Percentiles rank a stretch among this genome's conserved stretches.
Conservation (phyloP, 2,888 invertebrate species). For the Noctua janthe region DNA sequence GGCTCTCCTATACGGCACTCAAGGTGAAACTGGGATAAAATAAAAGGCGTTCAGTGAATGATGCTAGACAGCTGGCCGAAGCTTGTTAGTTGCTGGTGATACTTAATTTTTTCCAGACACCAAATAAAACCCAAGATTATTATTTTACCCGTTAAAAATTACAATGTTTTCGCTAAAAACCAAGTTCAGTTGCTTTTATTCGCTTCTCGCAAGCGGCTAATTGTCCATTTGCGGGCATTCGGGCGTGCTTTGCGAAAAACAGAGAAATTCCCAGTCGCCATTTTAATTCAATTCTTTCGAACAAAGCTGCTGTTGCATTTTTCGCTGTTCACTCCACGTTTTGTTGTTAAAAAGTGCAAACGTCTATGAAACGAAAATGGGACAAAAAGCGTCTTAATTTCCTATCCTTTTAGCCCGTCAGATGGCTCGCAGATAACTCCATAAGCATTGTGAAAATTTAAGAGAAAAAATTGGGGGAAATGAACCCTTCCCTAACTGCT, state of each 20-base stretch:
- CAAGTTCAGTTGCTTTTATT: slow-evolving; percentile 71
- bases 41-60: background rate
- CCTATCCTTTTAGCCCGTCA: slow-evolving; percentile 76
- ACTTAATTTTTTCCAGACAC: slow-evolving; percentile 21
- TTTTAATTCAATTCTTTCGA: slow-evolving; percentile 88
- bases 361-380: slow-evolving; percentile 83
- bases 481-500: slow-evolving; percentile 62
- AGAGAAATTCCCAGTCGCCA: slow-evolving; percentile 82
- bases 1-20: background rate
- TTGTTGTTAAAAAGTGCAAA: slow-evolving; percentile 82
- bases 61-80: background rate
- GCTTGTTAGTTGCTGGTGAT: background rate
- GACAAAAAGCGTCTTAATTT: slow-evolving; percentile 83
- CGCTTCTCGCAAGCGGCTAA: slow-evolving; percentile 76
- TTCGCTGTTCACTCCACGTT: slow-evolving; percentile 77
- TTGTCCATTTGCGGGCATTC: slow-evolving; percentile 88
- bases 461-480: slow-evolving; percentile 59
- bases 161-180: slow-evolving; percentile 76
- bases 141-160: slow-evolving; percentile 68
- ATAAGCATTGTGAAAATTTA: slow-evolving; percentile 61
- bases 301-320: slow-evolving; percentile 86
- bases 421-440: slow-evolving; percentile 68
- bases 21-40: background rate
- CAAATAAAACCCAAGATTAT: slow-evolving; percentile 51
- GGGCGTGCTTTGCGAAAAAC: slow-evolving; percentile 85